Evolutionary conservation across 2,113 vertebrate species (phyloP).

Genomic region (Recurvirostra avosetta): DNA sequence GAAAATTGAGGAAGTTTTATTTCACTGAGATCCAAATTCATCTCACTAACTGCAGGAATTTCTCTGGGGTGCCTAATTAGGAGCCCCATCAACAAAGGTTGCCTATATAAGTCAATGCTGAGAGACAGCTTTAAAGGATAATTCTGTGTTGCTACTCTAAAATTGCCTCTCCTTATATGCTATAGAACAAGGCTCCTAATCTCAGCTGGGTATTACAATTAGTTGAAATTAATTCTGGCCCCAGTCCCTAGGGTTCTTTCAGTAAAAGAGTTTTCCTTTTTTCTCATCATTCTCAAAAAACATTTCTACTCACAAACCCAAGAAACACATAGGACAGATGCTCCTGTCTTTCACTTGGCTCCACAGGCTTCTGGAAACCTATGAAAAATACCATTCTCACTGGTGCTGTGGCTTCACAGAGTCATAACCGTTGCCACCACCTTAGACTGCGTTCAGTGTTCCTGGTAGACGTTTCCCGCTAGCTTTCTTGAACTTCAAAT

Average conservation of each 20-base stretch:
- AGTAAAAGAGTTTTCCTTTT: not conserved
- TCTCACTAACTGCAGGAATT: constrained; percentile 42
- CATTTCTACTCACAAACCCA: not conserved
- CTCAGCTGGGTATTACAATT: constrained; percentile 45
- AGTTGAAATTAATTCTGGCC: constrained; percentile 49
- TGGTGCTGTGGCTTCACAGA: not conserved
- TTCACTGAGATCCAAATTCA: constrained; percentile 32
- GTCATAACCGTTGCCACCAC: not conserved
- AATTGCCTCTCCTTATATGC: constrained; percentile 31
- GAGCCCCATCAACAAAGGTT: constrained; percentile 37
- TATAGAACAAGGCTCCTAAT: constrained; percentile 26
- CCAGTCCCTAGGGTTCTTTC: not conserved
- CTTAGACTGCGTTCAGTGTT: not conserved
- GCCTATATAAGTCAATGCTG: constrained; percentile 6
- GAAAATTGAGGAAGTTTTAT: not conserved
- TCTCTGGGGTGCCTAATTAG: constrained; percentile 51
- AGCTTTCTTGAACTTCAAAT: not conserved
- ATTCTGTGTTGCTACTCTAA: constrained; percentile 38
- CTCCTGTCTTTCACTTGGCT: not conserved
- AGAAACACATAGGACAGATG: not conserved
- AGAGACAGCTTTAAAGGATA: constrained; percentile 46
- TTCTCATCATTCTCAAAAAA: not conserved
- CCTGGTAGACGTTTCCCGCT: not conserved
- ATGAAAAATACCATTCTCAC: not conserved
- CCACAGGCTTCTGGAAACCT: not conserved